Conservation (phyloP, 2,797 vertebrate species). For the Tarsius wallacei region DNA sequence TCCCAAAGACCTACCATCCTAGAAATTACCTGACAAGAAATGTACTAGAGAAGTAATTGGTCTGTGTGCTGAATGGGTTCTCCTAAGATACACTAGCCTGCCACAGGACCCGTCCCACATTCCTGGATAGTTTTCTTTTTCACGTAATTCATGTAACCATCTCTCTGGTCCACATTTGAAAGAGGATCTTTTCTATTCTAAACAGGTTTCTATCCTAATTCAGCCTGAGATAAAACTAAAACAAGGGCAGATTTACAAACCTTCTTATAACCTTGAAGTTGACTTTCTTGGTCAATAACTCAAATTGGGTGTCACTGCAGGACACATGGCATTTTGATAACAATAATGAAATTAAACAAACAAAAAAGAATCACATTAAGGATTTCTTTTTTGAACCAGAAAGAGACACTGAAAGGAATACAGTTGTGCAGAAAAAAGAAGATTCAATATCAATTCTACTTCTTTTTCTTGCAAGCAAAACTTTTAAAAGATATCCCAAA, state of each 20-base stretch:
- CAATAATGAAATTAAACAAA: not conserved
- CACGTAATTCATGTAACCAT: not conserved
- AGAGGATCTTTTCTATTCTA: not conserved
- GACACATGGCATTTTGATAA: not conserved
- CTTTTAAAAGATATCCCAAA: not conserved
- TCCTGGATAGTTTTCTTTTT: not conserved
- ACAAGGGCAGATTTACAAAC: not conserved
- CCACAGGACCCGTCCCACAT: not conserved
- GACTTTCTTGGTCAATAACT: not conserved
- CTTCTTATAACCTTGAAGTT: not conserved
- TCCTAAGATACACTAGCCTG: not conserved
- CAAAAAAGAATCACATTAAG: slow-evolving; percentile 45
- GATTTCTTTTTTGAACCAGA: not conserved
- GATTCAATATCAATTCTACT: not conserved
- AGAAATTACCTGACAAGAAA: not conserved
- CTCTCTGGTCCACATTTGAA: not conserved
- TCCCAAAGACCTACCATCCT: not conserved
- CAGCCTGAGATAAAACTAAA: not conserved
- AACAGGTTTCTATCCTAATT: not conserved
- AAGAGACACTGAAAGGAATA: slow-evolving; percentile 27
- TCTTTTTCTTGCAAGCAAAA: not conserved
- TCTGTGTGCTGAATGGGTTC: not conserved
- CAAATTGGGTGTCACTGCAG: not conserved
- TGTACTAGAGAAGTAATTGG: not conserved
- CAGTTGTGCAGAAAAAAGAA: slow-evolving; percentile 15